These are phyloP conservation scores for Pogonus chalceus DNA, from an alignment of 1,140 invertebrate genomes.

Conservation along the genomic window DNA sequence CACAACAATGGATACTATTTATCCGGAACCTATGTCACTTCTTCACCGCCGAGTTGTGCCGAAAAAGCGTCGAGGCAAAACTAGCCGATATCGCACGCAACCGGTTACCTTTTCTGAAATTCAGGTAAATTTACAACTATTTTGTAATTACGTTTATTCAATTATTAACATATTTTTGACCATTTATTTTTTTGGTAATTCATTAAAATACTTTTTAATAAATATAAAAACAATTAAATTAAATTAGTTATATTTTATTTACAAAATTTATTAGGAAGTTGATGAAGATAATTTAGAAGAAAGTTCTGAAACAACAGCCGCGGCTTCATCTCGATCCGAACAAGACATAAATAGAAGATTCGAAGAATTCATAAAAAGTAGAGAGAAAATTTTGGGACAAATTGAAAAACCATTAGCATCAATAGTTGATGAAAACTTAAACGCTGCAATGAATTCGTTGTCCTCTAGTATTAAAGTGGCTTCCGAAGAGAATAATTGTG, in stretches of 20 bases:
- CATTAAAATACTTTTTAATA: slow-evolving; percentile 1
- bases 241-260: background rate
- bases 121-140: slow-evolving; percentile 38
- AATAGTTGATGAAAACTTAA: background rate
- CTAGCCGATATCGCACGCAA: slow-evolving; percentile 51
- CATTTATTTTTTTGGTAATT: background rate
- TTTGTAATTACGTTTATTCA: background rate
- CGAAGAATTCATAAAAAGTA: slow-evolving; percentile 27
- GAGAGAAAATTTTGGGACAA: background rate
- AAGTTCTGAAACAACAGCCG: slow-evolving; percentile 20
- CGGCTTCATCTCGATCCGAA: slow-evolving; percentile 25
- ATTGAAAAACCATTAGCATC: background rate
- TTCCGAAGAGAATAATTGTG: too few relatives aligned
- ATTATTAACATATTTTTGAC: background rate
- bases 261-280: slow-evolving; percentile 41
- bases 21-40: slow-evolving; percentile 56
- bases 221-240: background rate
- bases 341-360: slow-evolving; percentile 37
- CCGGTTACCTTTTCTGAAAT: slow-evolving; percentile 69
- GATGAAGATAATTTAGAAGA: slow-evolving; percentile 45
- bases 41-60: slow-evolving; percentile 48
- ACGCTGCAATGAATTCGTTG: background rate
- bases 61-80: slow-evolving; percentile 41
- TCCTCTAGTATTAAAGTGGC: slow-evolving; percentile 15
- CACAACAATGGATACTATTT: slow-evolving; percentile 55